Conservation (phyloP, 2,888 invertebrate genomes). For the Dolomedes plantarius region DNA sequence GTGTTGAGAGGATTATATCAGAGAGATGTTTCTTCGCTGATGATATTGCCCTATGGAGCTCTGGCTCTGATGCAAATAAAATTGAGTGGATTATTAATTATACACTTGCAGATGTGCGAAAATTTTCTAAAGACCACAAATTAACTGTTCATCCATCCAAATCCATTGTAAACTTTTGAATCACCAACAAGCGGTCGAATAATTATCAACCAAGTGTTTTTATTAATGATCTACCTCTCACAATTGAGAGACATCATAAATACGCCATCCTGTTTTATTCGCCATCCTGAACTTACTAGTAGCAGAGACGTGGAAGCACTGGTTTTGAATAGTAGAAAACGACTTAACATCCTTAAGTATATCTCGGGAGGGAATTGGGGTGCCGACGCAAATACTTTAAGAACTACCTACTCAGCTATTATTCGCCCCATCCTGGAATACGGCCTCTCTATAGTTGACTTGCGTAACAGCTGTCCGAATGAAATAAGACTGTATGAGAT, state of each 20-base stretch:
- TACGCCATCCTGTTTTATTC: neutral
- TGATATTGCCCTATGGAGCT: conserved; percentile 12
- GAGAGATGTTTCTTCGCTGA: neutral
- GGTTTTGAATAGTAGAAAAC: neutral
- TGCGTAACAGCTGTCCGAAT: neutral
- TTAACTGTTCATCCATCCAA: neutral
- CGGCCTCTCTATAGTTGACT: neutral
- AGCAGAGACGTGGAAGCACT: neutral
- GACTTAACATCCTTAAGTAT: conserved; percentile 14
- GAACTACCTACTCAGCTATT: neutral
- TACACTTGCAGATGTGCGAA: neutral
- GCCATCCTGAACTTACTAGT: neutral
- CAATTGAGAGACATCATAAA: neutral
- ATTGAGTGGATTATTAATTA: neutral
- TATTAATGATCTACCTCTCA: neutral
- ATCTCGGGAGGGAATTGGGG: conserved; percentile 1
- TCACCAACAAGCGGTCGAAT: neutral
- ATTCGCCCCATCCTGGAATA: too few species aligned
- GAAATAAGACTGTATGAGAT: neutral
- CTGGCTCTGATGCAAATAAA: neutral
- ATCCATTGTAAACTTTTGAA: neutral
- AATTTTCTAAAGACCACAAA: neutral
- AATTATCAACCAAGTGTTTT: neutral
- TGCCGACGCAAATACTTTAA: neutral
- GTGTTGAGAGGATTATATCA: neutral